Evolutionary conservation across 1,140 invertebrate genomes (phyloP), one percentile per base, ranked within the genome.

Genomic region (Coptotermes formosanus): DNA sequence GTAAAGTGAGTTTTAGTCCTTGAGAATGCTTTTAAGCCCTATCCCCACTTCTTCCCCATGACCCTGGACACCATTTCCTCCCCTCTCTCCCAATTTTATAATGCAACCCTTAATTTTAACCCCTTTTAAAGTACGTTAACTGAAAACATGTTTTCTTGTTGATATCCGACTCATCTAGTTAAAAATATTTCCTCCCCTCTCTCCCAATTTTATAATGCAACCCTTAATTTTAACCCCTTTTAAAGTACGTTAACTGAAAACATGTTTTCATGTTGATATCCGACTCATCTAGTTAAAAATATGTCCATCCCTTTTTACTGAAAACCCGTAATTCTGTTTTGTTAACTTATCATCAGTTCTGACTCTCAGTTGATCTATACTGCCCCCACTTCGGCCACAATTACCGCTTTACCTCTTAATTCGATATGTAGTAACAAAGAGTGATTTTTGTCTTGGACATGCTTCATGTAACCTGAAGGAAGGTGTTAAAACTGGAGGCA

Each of bases 191-290:
- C n/a, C 64, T 30, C 21, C 64, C 64, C n/a, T n/a, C 64, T 75
- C 64, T 75, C 14, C n/a, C 7, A 30, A 16, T 30, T 25, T 75
- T 30, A 25, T n/a, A 75, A n/a, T 75, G 14, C 64, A 30, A 75
- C 64, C 64, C 64, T 75, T 75, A 75, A 75, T 75, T 75, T 75
- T 12, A 75, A 14, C 59, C 59, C 59, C 64, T 75, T n/a, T 55
- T 0, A 21, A 55, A 55, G 19, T 55, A 21, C 52, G 21, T 55
- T 55, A 21, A 55, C 1, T 55, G 14, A 2, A 55, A 55, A 21
- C 19, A 75, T 30, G 64, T 75, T 16, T 48, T 75, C 30, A 30
- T 75, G 64, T 75, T 1, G 11, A 75, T 25, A 75, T 55, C 21
- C 19, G 2, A 21, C 19, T 55, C 14, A 19, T 55, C 52, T 19